Evolutionary conservation across 1,140 invertebrate genomes (phyloP).

Genomic region (Oryzaephilus surinamensis): DNA sequence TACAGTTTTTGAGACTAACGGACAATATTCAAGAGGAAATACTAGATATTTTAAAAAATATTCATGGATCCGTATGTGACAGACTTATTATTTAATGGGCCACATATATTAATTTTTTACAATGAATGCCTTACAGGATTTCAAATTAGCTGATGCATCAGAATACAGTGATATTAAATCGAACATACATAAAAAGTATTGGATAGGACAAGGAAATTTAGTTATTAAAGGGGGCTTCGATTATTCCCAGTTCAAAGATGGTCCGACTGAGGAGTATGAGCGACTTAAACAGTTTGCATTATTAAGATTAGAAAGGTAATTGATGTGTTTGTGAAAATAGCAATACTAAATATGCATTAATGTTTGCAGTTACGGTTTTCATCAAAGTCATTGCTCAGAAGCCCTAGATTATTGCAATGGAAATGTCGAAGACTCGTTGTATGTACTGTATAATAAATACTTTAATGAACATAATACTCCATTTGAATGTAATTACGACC

Average conservation of each 20-base stretch:
- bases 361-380: conserved; percentile 54
- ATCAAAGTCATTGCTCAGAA: conserved; percentile 59
- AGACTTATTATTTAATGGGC: neutral
- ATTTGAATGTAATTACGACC: conserved; percentile 19
- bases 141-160: conserved; percentile 37
- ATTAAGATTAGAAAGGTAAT: conserved; percentile 53
- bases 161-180: conserved; percentile 51
- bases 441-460: conserved; percentile 59
- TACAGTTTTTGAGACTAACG: conserved; percentile 54
- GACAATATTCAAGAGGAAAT: conserved; percentile 56
- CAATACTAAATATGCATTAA: conserved; percentile 2
- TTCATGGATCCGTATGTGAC: conserved; percentile 48
- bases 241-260: conserved; percentile 46
- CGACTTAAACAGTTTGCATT: conserved; percentile 56
- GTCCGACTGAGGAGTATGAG: conserved; percentile 43
- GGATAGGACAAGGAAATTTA: conserved; percentile 60
- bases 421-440: conserved; percentile 53
- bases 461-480: conserved; percentile 40
- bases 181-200: conserved; percentile 55
- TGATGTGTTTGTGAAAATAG: neutral
- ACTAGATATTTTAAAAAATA: conserved; percentile 55
- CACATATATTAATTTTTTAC: neutral
- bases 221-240: conserved; percentile 57
- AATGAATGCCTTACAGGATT: conserved; percentile 35
- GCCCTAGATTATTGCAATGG: conserved; percentile 51